Evolutionary conservation across 2,113 vertebrate species (phyloP), one percentile per base, ranked within the genome.

Genomic region (Otolemur garnettii): DNA sequence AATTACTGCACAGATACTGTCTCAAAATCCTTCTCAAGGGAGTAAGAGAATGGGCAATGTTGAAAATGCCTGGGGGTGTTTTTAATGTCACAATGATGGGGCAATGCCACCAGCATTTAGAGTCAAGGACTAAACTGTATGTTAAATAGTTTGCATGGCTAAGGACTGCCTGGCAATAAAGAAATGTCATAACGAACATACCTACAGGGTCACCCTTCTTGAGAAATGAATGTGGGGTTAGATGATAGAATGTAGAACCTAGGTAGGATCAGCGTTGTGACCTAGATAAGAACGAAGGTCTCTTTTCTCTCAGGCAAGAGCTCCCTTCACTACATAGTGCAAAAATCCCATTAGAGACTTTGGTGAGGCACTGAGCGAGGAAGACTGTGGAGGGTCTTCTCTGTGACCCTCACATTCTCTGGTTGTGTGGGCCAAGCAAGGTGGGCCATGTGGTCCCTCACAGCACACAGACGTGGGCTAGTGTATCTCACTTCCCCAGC

Each of bases 261-360:
- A 0, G 13, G 42, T 1, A 33, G 79, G 9, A 60, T 19, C 17
- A 75, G 6, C 0, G 0, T 1, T 50, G 30, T 28, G n/a, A 60
- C 18, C 71, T 2, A 24, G 60, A 12, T n/a, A 74, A n/a, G 59
- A 42, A 30, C 0, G n/a, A 30, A 18, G 42, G 28, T 50, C 50
- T 66, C 53, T 83, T 81, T 4, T 2, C n/a, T 4, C 4, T 12
- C 24, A 28, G 22, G 21, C 15, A 3, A n/a, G 30, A 28, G 22
- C 11, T 50, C 59, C 38, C 35, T 28, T 64, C 8, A 2, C 18
- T 18, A 14, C 4, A 12, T 5, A 11, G 7, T 42, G 21, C 66
- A 78, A 33, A 81, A 62, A n/a, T 35, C 35, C 15, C 7, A 4
- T 24, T 7, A 87, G 15, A 81, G 53, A 50, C 59, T 8, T 72